Percentiles rank a stretch among this genome's conserved stretches.
Conservation (phyloP, 2,888 invertebrate genomes). For the Adelphocoris suturalis region DNA sequence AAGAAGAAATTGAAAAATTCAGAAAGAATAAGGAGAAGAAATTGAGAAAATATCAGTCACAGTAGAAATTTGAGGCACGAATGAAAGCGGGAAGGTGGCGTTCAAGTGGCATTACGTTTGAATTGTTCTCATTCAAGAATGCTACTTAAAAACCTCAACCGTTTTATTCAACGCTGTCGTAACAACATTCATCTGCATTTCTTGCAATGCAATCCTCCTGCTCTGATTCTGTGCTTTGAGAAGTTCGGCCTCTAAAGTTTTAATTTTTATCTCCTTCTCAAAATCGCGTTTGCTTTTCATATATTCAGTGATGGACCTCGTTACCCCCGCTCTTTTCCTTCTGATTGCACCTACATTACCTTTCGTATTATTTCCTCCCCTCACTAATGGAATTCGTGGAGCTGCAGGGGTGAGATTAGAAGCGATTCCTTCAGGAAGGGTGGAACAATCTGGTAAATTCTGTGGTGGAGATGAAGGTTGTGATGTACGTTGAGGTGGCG, state of each 20-base stretch:
- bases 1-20: too few relatives aligned
- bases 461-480: not conserved
- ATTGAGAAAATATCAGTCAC: too few relatives aligned
- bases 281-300: not conserved
- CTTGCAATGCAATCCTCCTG: not conserved
- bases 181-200: not conserved
- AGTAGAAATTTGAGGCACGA: too few relatives aligned
- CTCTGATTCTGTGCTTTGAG: not conserved
- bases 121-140: not conserved
- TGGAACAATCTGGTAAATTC: not conserved
- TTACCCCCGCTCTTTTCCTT: not conserved
- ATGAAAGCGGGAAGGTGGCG: too few relatives aligned
- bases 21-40: too few relatives aligned
- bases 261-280: not conserved
- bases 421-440: not conserved
- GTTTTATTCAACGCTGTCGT: not conserved
- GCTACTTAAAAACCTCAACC: not conserved
- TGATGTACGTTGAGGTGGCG: not conserved
- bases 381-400: not conserved
- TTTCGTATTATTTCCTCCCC: not conserved
- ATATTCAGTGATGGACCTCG: not conserved
- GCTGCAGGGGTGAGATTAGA: not conserved
- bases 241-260: not conserved
- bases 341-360: not conserved
- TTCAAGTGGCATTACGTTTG: too few relatives aligned